Evolutionary conservation across 2,113 vertebrate species (phyloP).

Genomic region (Nipponia nippon): DNA sequence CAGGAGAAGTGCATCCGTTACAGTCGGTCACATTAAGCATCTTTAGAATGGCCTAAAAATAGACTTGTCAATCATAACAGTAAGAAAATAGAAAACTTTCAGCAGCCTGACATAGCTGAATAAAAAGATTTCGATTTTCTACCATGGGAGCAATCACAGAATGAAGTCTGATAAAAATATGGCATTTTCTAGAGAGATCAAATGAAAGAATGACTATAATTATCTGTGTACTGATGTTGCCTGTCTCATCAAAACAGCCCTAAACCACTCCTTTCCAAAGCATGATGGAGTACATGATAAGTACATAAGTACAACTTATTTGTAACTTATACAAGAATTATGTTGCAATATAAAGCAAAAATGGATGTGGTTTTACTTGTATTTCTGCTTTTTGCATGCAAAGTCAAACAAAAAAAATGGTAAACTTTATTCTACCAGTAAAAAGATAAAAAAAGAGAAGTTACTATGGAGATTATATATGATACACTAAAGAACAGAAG

Average conservation of each 20-base stretch:
- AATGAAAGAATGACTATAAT: constrained; percentile 44
- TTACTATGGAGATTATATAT: not conserved
- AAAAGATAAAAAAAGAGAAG: not conserved
- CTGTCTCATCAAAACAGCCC: not conserved
- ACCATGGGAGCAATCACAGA: constrained; percentile 48
- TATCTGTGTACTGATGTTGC: not conserved
- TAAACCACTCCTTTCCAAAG: not conserved
- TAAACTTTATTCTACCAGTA: not conserved
- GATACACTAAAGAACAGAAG: not conserved
- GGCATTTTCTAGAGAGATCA: not conserved
- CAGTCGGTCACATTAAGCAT: not conserved
- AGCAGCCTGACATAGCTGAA: constrained; percentile 51
- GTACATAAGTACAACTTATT: not conserved
- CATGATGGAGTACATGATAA: not conserved
- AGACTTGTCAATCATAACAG: constrained; percentile 31
- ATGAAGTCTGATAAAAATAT: constrained; percentile 10
- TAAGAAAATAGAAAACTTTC: constrained; percentile 55
- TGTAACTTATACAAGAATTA: not conserved
- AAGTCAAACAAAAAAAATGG: not conserved
- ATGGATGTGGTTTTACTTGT: not conserved
- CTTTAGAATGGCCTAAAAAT: constrained; percentile 61
- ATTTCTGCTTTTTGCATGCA: not conserved
- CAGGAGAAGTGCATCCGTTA: too few relatives aligned
- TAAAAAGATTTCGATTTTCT: constrained; percentile 21
- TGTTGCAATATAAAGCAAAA: not conserved